These are phyloP conservation scores for Ptychochromis oligacanthus DNA, from an alignment of 2,113 vertebrate species.

Conservation along the genomic window DNA sequence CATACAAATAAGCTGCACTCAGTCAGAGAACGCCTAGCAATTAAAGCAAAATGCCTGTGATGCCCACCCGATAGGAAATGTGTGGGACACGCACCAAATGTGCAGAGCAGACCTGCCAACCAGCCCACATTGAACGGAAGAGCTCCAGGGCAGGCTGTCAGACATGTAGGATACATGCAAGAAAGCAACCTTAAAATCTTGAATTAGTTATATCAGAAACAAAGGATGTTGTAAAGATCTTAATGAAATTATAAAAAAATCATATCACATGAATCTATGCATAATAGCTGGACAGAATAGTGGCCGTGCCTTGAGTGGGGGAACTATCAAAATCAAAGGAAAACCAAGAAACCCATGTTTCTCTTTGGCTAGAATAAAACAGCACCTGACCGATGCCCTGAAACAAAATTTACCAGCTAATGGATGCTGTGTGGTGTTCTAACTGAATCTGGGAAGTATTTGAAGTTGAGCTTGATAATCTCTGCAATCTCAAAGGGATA, in stretches of 20 bases:
- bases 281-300: constrained; percentile 27
- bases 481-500: constrained; percentile 80
- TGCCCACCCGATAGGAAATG: constrained; percentile 86
- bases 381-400: constrained; percentile 59
- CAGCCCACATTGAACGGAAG: constrained; percentile 84
- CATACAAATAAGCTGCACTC: constrained; percentile 79
- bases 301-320: constrained; percentile 12
- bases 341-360: constrained; percentile 45
- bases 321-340: constrained; percentile 34
- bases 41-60: constrained; percentile 88
- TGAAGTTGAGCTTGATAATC: constrained; percentile 78
- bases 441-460: constrained; percentile 77
- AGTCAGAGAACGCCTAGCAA: constrained; percentile 83
- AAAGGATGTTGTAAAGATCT: constrained; percentile 43
- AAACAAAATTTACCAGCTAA: constrained; percentile 63
- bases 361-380: constrained; percentile 49
- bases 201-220: constrained; percentile 60
- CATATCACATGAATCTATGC: constrained; percentile 61
- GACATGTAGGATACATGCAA: constrained; percentile 75
- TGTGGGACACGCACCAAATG: constrained; percentile 87
- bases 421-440: constrained; percentile 60
- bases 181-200: constrained; percentile 60
- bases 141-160: constrained; percentile 79
- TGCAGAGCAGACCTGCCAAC: constrained; percentile 86
- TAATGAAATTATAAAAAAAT: constrained; percentile 64